These are phyloP conservation scores for Corythoichthys intestinalis DNA, from an alignment of 2,113 vertebrate genomes.

Conservation along the genomic window DNA sequence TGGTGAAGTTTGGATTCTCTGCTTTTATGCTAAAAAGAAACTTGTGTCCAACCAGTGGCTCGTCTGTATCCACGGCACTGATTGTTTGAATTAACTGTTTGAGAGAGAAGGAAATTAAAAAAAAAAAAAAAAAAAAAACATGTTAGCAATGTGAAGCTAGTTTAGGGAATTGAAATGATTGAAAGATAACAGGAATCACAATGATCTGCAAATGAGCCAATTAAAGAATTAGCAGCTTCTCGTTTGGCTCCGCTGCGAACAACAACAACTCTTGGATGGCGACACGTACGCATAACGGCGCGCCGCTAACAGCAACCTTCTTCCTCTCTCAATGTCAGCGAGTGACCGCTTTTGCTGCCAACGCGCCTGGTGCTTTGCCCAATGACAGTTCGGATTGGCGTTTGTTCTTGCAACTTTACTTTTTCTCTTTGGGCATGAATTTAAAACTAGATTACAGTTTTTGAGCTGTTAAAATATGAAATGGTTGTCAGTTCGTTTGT, in stretches of 20 bases:
- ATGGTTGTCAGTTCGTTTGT: no score
- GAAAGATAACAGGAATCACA: background rate
- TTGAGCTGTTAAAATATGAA: background rate
- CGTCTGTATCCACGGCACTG: constrained; percentile 95
- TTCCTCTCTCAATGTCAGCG: constrained; percentile 15
- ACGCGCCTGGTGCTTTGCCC: constrained; percentile 14
- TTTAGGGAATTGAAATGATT: background rate
- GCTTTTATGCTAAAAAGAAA: constrained; percentile 95
- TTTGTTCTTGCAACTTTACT: constrained; percentile 2
- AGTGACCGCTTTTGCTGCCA: constrained; percentile 2
- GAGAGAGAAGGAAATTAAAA: background rate
- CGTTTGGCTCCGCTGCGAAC: background rate
- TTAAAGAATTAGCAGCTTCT: constrained; percentile 15
- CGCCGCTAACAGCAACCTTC: constrained; percentile 1
- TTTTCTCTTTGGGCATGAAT: background rate
- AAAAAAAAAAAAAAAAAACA: background rate
- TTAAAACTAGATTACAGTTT: background rate
- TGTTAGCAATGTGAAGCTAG: background rate
- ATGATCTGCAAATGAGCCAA: constrained; percentile 6
- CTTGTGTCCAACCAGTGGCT: constrained; percentile 92
- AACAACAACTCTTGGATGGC: background rate
- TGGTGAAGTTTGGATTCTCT: constrained; percentile 95
- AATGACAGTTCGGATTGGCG: background rate
- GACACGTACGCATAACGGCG: background rate
- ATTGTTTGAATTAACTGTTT: constrained; percentile 94